Evolutionary conservation across 2,797 vertebrate species (phyloP).

Genomic region (Pampus argenteus): DNA sequence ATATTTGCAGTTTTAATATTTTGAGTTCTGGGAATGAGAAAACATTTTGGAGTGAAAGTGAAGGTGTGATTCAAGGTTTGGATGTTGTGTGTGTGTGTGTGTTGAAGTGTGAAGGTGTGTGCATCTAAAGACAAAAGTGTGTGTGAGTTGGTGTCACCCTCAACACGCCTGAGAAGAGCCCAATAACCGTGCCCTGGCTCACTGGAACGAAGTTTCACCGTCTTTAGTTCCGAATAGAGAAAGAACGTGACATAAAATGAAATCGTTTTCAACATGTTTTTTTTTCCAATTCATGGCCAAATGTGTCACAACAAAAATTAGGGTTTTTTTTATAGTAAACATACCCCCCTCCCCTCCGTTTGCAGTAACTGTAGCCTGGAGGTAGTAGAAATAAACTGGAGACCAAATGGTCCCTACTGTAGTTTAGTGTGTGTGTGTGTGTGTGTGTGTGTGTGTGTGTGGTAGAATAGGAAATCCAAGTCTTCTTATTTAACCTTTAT

Average conservation of each 20-base stretch:
- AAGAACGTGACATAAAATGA: slow-evolving; percentile 58
- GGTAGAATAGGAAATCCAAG: slow-evolving; percentile 47
- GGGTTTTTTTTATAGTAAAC: slow-evolving; percentile 9
- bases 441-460: slow-evolving; percentile 21
- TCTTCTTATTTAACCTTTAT: slow-evolving; percentile 77
- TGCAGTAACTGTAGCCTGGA: slow-evolving; percentile 66
- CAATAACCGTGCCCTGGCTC: slow-evolving; percentile 74
- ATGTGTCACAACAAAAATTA: slow-evolving; percentile 40
- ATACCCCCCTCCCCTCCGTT: slow-evolving; percentile 34
- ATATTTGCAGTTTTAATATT: slow-evolving; percentile 15
- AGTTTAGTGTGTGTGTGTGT: slow-evolving; percentile 56
- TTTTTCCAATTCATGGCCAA: slow-evolving; percentile 5
- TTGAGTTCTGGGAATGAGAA: slow-evolving; percentile 32
- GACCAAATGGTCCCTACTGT: slow-evolving; percentile 75
- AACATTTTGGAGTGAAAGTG: slow-evolving; percentile 61
- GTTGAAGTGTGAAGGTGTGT: slow-evolving; percentile 74
- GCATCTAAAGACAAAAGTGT: slow-evolving; percentile 61
- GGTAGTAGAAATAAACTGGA: slow-evolving; percentile 76
- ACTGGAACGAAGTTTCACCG: slow-evolving; percentile 69
- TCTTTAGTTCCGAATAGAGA: slow-evolving; percentile 70
- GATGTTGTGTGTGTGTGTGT: slow-evolving; percentile 60
- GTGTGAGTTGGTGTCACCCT: slow-evolving; percentile 53
- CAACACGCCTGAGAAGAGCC: slow-evolving; percentile 78
- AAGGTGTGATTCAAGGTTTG: slow-evolving; percentile 53
- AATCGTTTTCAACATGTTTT: slow-evolving; percentile 28